Evolutionary conservation across 2,113 vertebrate species (phyloP).

Genomic region (Pluvianellus socialis): DNA sequence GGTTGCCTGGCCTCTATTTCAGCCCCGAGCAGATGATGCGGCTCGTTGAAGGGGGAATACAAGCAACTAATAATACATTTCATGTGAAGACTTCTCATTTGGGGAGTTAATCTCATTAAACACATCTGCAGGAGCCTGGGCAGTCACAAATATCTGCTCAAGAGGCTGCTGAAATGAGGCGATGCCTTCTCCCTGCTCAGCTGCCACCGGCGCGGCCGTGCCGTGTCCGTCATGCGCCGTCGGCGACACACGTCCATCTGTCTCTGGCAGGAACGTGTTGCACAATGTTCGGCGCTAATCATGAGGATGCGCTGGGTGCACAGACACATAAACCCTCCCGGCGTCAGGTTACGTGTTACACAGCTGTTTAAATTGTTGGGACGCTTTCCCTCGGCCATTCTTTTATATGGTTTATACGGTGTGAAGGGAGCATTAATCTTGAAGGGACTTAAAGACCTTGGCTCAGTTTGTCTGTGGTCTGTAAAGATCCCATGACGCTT

Average conservation of each 20-base stretch:
- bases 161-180: background rate
- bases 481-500: slow-evolving; percentile 48
- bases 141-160: background rate
- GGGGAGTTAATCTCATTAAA: background rate
- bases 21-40: background rate
- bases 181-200: background rate
- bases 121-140: background rate
- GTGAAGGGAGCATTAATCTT: slow-evolving; percentile 32
- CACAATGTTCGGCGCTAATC: fast-evolving
- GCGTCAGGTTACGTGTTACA: background rate
- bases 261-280: fast-evolving
- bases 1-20: background rate
- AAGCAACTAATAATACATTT: background rate
- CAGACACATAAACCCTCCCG: background rate
- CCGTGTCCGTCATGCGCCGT: fast-evolving
- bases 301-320: background rate
- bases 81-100: background rate
- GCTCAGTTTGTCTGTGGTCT: background rate
- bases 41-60: background rate
- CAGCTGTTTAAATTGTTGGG: slow-evolving; percentile 37
- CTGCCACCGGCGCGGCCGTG: fast-evolving
- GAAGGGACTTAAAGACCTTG: slow-evolving; percentile 36
- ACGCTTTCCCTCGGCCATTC: background rate
- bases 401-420: slow-evolving; percentile 26
- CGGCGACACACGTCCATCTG: fast-evolving